phyloP scores from a whole-genome alignment of 2,113 vertebrate species.

The Syngnathoides biaculeatus region DNA sequence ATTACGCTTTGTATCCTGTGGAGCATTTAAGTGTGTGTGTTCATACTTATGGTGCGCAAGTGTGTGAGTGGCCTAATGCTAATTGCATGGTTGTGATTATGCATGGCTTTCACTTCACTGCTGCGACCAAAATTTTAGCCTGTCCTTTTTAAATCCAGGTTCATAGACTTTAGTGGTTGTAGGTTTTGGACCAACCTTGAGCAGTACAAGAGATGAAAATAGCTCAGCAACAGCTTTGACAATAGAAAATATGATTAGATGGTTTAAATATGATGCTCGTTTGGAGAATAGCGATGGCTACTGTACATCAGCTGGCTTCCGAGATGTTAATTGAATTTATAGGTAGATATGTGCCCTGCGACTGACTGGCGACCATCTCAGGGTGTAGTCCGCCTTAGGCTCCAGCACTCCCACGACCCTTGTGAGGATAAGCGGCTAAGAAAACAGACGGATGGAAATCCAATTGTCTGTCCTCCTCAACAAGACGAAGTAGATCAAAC shows the following conservation, averaged over 20 bases:
- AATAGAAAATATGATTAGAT: slow-evolving; percentile 28
- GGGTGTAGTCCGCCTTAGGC: too few species aligned
- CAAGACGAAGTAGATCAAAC: slow-evolving; percentile 6
- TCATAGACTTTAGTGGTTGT: slow-evolving; percentile 49
- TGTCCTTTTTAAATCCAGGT: slow-evolving; percentile 7
- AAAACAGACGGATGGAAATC: too few species aligned
- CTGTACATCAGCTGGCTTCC: slow-evolving; percentile 34
- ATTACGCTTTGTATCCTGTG: slow-evolving; percentile 53
- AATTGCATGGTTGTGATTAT: slow-evolving; percentile 62
- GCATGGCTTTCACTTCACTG: slow-evolving; percentile 47
- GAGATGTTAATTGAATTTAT: slow-evolving; percentile 56
- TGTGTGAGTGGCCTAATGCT: slow-evolving; percentile 32
- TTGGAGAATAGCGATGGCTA: slow-evolving; percentile 29
- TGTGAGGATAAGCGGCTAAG: too few species aligned
- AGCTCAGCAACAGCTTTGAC: slow-evolving; percentile 25
- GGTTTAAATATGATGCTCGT: slow-evolving; percentile 28
- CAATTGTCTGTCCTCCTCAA: slow-evolving; percentile 33
- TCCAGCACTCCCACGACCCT: too few species aligned
- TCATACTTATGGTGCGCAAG: not conserved
- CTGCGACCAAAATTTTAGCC: slow-evolving; percentile 29
- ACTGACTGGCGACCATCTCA: too few species aligned
- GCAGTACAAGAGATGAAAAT: slow-evolving; percentile 38
- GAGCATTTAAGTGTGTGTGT: slow-evolving; percentile 18
- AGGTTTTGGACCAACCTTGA: slow-evolving; percentile 36
- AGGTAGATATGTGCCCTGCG: too few species aligned